Evolutionary conservation across 1,140 invertebrate species (phyloP).

Genomic region (Drosophila grimshawi): DNA sequence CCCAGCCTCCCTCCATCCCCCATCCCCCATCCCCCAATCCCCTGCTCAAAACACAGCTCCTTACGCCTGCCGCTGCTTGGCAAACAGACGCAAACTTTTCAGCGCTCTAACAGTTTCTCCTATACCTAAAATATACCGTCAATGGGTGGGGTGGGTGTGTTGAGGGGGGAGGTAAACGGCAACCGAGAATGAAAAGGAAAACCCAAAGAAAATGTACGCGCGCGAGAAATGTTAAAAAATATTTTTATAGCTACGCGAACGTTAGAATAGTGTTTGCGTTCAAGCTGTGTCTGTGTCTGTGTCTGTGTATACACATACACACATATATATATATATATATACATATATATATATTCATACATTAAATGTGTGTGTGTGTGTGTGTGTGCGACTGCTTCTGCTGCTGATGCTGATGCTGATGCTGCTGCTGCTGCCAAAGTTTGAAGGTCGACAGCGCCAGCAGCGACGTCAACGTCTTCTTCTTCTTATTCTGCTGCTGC

Average conservation of each 20-base stretch:
- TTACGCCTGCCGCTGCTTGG: slow-evolving; percentile 20
- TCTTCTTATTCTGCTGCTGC: slow-evolving; percentile 11
- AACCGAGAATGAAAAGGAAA: slow-evolving; percentile 36
- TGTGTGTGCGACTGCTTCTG: slow-evolving; percentile 16
- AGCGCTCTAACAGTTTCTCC: slow-evolving; percentile 55
- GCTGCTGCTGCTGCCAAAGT: slow-evolving; percentile 30
- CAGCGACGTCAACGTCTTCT: slow-evolving; percentile 30
- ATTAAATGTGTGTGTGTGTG: background rate
- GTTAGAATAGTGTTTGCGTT: slow-evolving; percentile 79
- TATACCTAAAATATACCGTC: slow-evolving; percentile 45
- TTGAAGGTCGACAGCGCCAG: slow-evolving; percentile 42
- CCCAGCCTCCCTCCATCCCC: background rate
- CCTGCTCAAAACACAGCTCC: background rate
- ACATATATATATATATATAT: background rate
- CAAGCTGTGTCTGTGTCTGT: slow-evolving; percentile 1
- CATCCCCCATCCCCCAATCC: background rate
- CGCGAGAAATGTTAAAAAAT: slow-evolving; percentile 79
- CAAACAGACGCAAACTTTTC: slow-evolving; percentile 57
- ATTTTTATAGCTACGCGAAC: slow-evolving; percentile 80
- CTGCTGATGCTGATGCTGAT: slow-evolving; percentile 1
- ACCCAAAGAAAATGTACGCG: slow-evolving; percentile 70
- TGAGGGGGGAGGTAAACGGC: slow-evolving; percentile 7
- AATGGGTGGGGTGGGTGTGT: slow-evolving; percentile 1
- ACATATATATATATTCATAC: slow-evolving; percentile 13
- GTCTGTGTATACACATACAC: slow-evolving; percentile 13